phyloP scores from a whole-genome alignment of 2,888 invertebrate genomes.

The Stratiomys singularior region DNA sequence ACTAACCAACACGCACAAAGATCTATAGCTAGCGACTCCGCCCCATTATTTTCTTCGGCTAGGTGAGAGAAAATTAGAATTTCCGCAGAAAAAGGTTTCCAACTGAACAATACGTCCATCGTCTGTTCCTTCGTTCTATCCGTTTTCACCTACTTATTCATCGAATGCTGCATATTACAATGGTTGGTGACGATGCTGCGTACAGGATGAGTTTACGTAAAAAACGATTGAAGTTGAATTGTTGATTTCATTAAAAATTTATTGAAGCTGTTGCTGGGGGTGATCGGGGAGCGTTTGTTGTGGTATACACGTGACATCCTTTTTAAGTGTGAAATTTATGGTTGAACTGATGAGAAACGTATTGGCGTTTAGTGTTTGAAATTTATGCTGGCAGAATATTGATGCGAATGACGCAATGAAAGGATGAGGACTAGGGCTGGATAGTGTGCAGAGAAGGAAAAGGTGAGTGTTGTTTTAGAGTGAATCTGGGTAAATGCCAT shows the following conservation, averaged over 20 bases:
- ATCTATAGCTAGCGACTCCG: neutral
- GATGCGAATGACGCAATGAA: no score
- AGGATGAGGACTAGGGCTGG: no score
- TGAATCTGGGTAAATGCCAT: no score
- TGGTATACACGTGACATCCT: conserved; percentile 11
- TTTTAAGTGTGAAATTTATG: neutral
- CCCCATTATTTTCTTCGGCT: no score
- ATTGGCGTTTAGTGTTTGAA: no score
- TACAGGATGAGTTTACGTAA: neutral
- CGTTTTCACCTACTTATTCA: conserved; percentile 5
- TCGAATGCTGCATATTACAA: neutral
- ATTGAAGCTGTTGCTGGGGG: neutral
- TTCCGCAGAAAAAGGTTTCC: no score
- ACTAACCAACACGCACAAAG: neutral
- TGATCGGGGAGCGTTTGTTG: neutral
- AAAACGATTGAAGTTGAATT: conserved; percentile 3
- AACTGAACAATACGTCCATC: neutral
- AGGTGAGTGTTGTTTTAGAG: no score
- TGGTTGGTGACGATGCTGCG: neutral
- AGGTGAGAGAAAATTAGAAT: no score
- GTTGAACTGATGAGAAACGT: no score
- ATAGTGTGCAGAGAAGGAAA: no score
- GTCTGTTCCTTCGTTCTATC: neutral
- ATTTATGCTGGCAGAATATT: no score
- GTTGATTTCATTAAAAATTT: conserved; percentile 32